Conservation (phyloP, 2,888 invertebrate genomes). For the Dastarcus helophoroides region DNA sequence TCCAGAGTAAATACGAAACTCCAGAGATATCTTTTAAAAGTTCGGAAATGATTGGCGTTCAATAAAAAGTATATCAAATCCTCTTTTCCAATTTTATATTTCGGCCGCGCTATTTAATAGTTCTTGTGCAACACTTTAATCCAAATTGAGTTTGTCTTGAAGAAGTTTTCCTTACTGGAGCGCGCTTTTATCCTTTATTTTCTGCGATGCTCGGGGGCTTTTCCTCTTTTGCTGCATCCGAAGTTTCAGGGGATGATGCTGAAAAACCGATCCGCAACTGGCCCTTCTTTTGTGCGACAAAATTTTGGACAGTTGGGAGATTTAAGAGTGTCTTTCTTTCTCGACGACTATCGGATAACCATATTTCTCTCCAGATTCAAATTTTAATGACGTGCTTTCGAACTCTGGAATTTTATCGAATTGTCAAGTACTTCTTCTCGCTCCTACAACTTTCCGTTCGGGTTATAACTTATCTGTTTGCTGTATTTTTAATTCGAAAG, state of each 20-base stretch:
- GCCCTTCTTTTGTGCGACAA: conserved; percentile 28
- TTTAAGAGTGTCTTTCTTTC: too few species aligned
- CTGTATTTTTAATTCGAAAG: too few species aligned
- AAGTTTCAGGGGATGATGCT: conserved; percentile 28
- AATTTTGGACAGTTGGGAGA: too few species aligned
- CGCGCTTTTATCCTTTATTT: conserved; percentile 24
- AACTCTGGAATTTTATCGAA: too few species aligned
- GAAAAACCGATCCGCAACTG: conserved; percentile 30
- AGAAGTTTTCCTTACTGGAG: conserved; percentile 23
- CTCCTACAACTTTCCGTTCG: too few species aligned
- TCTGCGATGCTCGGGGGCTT: conserved; percentile 15
- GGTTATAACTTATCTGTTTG: too few species aligned
- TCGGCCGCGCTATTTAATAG: conserved; percentile 22
- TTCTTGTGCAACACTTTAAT: conserved; percentile 30
- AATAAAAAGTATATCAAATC: not conserved
- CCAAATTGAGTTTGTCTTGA: conserved; percentile 31
- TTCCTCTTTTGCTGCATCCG: conserved; percentile 23
- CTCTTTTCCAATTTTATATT: conserved; percentile 6
- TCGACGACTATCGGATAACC: too few species aligned
- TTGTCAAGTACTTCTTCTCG: too few species aligned
- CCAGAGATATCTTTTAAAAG: too few species aligned
- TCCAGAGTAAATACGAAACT: too few species aligned
- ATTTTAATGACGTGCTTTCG: too few species aligned
- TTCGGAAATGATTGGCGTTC: not conserved
- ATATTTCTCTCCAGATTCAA: too few species aligned